These are phyloP conservation scores for Dicentrarchus labrax DNA, from an alignment of 2,113 vertebrate species.

Conservation along the genomic window DNA sequence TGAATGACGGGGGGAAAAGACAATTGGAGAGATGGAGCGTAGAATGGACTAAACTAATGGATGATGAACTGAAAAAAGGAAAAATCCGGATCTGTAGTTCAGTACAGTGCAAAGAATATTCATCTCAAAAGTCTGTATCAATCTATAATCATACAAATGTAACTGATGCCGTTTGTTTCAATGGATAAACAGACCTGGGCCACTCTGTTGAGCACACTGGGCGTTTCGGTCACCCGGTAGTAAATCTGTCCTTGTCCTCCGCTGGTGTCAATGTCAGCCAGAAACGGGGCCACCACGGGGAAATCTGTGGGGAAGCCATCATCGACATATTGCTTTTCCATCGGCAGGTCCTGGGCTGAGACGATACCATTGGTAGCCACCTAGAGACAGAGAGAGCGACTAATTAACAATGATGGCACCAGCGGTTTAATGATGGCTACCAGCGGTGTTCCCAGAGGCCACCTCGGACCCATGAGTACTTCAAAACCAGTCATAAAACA, in stretches of 20 bases:
- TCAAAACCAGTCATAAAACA: constrained; percentile 15
- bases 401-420: background rate
- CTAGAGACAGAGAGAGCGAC: constrained; percentile 73
- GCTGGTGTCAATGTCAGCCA: constrained; percentile 95
- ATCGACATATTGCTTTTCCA: constrained; percentile 98
- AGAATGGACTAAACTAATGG: constrained; percentile 60
- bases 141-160: background rate
- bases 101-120: background rate
- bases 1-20: background rate
- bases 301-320: constrained; percentile 96
- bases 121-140: background rate
- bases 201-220: constrained; percentile 80
- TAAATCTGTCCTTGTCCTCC: constrained; percentile 88
- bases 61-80: constrained; percentile 42
- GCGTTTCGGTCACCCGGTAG: constrained; percentile 90
- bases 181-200: constrained; percentile 66
- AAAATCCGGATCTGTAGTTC: constrained; percentile 40
- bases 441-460: background rate
- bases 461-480: background rate
- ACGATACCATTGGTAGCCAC: constrained; percentile 98
- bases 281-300: constrained; percentile 93
- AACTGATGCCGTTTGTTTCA: background rate
- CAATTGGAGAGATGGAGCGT: constrained; percentile 10
- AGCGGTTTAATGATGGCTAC: background rate
- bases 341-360: constrained; percentile 94